A percentile compares a stretch with the other conserved stretches of the same genome.
phyloP scores from a whole-genome alignment of 2,888 invertebrate species.

The Harmothoe impar region DNA sequence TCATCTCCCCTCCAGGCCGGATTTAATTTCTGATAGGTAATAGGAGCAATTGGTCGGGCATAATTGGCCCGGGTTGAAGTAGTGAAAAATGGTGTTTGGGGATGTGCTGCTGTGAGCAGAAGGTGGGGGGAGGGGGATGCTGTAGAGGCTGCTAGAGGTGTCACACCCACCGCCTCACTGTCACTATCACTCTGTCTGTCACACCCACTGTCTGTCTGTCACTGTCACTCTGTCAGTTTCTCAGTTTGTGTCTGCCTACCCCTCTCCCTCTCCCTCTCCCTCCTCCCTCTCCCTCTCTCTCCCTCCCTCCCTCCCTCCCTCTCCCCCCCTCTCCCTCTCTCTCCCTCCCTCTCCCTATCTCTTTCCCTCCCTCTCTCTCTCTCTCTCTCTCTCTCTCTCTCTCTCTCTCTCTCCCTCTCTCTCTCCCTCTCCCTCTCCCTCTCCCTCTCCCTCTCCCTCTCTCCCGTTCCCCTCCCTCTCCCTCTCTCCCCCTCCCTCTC shows the following conservation, averaged over 20 bases:
- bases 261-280: too few species aligned
- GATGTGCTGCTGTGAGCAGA: neutral
- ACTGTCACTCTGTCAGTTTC: neutral
- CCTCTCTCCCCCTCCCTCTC: neutral
- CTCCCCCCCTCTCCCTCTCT: neutral
- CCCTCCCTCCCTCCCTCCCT: neutral
- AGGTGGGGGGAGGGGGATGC: neutral
- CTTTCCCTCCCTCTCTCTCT: neutral
- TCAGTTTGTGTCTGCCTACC: too few species aligned
- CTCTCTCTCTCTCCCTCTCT: neutral
- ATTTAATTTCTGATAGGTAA: conserved; percentile 23
- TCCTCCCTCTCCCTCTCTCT: too few species aligned
- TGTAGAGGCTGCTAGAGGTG: too few species aligned
- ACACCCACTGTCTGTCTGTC: too few species aligned
- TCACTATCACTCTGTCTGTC: too few species aligned
- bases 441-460: neutral
- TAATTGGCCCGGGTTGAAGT: neutral
- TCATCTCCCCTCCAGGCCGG: neutral
- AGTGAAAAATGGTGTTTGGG: neutral
- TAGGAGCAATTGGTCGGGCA: neutral
- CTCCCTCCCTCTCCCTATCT: neutral
- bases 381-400: neutral
- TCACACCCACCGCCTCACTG: too few species aligned
- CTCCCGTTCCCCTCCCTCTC: neutral
- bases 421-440: neutral